These are phyloP conservation scores for Leptestheria dahalacensis DNA, from an alignment of 1,140 invertebrate genomes.

Conservation along the genomic window DNA sequence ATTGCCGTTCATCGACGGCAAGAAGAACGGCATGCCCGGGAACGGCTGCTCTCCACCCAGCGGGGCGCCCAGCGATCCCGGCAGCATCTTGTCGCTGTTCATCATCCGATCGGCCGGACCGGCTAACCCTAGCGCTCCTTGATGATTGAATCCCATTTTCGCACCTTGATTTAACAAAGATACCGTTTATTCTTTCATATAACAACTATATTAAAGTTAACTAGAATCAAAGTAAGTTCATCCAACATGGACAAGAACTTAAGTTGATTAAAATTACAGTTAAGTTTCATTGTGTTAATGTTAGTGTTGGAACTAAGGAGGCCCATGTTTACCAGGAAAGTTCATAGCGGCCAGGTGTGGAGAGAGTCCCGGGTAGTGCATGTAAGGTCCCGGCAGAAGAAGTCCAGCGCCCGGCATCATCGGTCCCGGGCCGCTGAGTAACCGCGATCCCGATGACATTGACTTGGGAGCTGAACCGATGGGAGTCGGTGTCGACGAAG, in stretches of 20 bases:
- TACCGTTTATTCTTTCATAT: no score
- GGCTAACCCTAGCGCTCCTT: neutral
- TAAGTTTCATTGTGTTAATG: neutral
- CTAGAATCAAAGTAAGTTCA: neutral
- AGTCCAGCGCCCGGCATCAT: conserved; percentile 9
- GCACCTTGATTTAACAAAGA: neutral
- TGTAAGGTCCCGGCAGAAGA: conserved; percentile 38
- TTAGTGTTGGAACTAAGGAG: neutral
- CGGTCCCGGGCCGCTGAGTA: neutral
- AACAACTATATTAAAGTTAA: no score
- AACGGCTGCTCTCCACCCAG: neutral
- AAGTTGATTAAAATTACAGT: neutral
- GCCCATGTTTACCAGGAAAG: conserved; percentile 23
- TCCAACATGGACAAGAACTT: no score
- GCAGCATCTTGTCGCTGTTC: neutral
- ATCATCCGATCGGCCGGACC: neutral
- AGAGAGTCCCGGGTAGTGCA: conserved; percentile 41
- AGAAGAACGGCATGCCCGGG: conserved; percentile 3
- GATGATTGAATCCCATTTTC: conserved; percentile 1
- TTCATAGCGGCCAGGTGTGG: conserved; percentile 33
- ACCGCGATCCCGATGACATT: neutral
- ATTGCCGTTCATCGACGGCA: neutral
- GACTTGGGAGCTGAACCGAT: neutral
- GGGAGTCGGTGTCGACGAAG: conserved; percentile 19
- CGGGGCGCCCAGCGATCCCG: neutral